Evolutionary conservation across 2,113 vertebrate species (phyloP), one percentile per base, ranked within the genome.

Genomic region (Ameiurus melas): DNA sequence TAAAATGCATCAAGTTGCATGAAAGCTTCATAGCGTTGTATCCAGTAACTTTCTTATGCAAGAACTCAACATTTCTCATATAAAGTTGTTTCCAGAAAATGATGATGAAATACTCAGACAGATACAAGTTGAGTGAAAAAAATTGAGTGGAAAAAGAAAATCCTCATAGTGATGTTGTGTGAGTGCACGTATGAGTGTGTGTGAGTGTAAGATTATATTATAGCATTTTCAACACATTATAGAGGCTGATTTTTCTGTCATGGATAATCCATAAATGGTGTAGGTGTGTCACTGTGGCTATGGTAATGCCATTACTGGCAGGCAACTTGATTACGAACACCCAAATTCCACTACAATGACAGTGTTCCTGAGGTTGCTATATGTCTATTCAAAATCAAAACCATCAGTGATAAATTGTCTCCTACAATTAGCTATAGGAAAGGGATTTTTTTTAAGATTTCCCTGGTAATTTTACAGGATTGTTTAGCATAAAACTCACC

Each of bases 81-180:
- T 80, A 62, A 33, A 81, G 25, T 51, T 9, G 55, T 77, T 86
- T 53, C 27, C 58, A 66, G 66, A 66, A 82, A 43, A 85, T 70
- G 22, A 16, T 87, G 58, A 86, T 86, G 73, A 89, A 86, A 86
- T 81, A 86, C 39, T 87, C 43, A 62, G 36, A 81, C 83, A 86
- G 73, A 84, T 51, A 55, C 17, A 53, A 55, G 43, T 53, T n/a
- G 6, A 55, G 64, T 68, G 8, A 57, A 86, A 47, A 64, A 79
- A 47, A 2, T 0, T 8, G 7, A 85, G 47, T 57, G n/a, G 20
- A 27, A 30, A 47, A 79, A 25, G 9, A 57, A 71, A 71, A 71
- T 43, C 36, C 36, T 78, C 10, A 17, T 7, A 8, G 27, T 79
- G 27, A 53, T 55, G 17, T 30, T 68, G 12, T 68, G 66, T 75